Evolutionary conservation across 2,797 vertebrate species (phyloP), one percentile per base, ranked within the genome.

Genomic region (Ceyx erithaca): DNA sequence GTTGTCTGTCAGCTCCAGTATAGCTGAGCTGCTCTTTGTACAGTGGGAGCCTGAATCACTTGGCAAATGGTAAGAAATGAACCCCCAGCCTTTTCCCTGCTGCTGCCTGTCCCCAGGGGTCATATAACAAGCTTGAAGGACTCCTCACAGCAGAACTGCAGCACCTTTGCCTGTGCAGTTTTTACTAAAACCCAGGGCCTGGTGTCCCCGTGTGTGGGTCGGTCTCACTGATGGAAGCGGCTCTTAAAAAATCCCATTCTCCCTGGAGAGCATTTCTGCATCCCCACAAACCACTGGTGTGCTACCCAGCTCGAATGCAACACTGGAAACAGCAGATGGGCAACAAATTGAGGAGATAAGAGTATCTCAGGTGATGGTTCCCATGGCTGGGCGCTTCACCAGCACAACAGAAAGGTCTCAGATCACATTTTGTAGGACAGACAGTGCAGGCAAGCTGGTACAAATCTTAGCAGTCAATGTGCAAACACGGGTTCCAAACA

Each of bases 11-110:
- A 96, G 96, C 93, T 92, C 89, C 5, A 9, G 83, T 95, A 89
- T 92, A 94, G 93, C 93, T 89, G 79, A 96, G 93, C 92, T 93
- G 96, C 80, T 93, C 30, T 96, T 95, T 90, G 80, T 96, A 93
- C 78, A 92, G 91, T 58, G 12, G 89, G 95, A 96, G 78, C 81
- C 86, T 94, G 92, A 84, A 91, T 92, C 67, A 31, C 37, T 37
- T 13, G 37, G 37, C 37, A 37, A 95, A 97, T 62, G 76, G 89
- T 79, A 54, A 96, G 91, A 94, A 95, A 80, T n/a, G 45, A 79
- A 92, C 67, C 33, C 88, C n/a, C 66, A 71, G 61, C 48, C 54
- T 90, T 85, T 48, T 58, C 61, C 62, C 73, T 59, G 52, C 67
- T 93, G 9, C 40, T 77, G 28, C 78, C n/a, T 68, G 26, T 79